Evolutionary conservation across 2,888 invertebrate species (phyloP).

Genomic region (Eledone cirrhosa): DNA sequence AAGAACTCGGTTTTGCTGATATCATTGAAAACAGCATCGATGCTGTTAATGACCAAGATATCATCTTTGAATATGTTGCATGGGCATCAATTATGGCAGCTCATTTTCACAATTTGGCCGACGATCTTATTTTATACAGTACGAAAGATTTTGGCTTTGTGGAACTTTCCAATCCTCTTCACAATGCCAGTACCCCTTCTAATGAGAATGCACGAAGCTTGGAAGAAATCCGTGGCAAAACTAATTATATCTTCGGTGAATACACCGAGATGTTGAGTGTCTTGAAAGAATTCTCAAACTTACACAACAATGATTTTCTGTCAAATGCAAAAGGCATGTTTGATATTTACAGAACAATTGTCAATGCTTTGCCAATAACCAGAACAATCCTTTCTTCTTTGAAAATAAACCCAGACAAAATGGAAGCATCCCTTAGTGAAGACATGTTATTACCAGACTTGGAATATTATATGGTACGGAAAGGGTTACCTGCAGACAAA

Average conservation of each 20-base stretch:
- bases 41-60: slow-evolving; percentile 85
- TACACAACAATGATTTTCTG: slow-evolving; percentile 86
- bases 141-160: slow-evolving; percentile 82
- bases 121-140: slow-evolving; percentile 82
- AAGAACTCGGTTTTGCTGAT: slow-evolving; percentile 74
- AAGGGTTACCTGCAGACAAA: slow-evolving; percentile 79
- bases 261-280: slow-evolving; percentile 69
- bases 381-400: slow-evolving; percentile 76
- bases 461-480: slow-evolving; percentile 82
- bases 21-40: slow-evolving; percentile 82
- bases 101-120: slow-evolving; percentile 81
- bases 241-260: slow-evolving; percentile 78
- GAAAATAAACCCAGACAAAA: slow-evolving; percentile 67
- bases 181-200: slow-evolving; percentile 86
- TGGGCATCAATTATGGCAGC: slow-evolving; percentile 78
- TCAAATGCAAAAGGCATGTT: slow-evolving; percentile 84
- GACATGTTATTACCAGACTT: slow-evolving; percentile 86
- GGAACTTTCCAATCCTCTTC: slow-evolving; percentile 69
- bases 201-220: slow-evolving; percentile 88
- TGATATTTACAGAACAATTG: slow-evolving; percentile 76
- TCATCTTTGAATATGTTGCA: slow-evolving; percentile 83
- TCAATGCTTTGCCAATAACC: slow-evolving; percentile 72
- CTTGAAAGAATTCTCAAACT: slow-evolving; percentile 84
- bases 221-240: slow-evolving; percentile 81
- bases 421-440: slow-evolving; percentile 72